Evolutionary conservation across 2,888 invertebrate species (phyloP).

Genomic region (Malachius bipustulatus): DNA sequence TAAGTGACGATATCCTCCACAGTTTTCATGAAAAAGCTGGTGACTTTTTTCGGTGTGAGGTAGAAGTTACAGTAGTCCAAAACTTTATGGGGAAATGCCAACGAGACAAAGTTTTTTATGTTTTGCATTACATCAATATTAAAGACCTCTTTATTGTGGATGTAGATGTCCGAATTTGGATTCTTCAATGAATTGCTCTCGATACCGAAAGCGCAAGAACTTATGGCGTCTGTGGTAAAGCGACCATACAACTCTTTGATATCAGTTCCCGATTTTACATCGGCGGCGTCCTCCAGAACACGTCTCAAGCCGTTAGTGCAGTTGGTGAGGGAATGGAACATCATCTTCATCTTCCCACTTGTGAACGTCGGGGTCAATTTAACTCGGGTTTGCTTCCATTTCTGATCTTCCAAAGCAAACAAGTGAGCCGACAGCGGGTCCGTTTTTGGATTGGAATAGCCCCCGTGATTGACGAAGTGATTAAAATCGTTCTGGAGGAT

Average conservation of each 20-base stretch:
- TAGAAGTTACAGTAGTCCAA: conserved; percentile 18
- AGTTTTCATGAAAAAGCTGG: conserved; percentile 35
- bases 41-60: conserved; percentile 19
- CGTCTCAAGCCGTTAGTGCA: conserved; percentile 41
- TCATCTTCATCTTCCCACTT: conserved; percentile 50
- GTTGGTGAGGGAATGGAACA: conserved; percentile 46
- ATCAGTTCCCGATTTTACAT: conserved; percentile 23
- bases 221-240: conserved; percentile 46
- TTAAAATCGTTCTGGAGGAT: conserved; percentile 47
- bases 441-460: conserved; percentile 23
- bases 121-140: background rate
- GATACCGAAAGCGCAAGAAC: conserved; percentile 45
- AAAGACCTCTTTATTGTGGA: conserved; percentile 21
- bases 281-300: conserved; percentile 32
- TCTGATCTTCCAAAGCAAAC: conserved; percentile 29
- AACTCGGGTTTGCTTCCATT: conserved; percentile 41
- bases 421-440: conserved; percentile 33
- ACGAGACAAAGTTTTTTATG: background rate
- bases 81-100: conserved; percentile 9
- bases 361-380: conserved; percentile 54
- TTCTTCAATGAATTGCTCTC: conserved; percentile 43
- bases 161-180: conserved; percentile 38
- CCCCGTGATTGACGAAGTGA: conserved; percentile 46
- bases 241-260: conserved; percentile 41
- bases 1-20: conserved; percentile 37